Conservation (phyloP, 2,113 vertebrate species). For the Proterorhinus semilunaris region DNA sequence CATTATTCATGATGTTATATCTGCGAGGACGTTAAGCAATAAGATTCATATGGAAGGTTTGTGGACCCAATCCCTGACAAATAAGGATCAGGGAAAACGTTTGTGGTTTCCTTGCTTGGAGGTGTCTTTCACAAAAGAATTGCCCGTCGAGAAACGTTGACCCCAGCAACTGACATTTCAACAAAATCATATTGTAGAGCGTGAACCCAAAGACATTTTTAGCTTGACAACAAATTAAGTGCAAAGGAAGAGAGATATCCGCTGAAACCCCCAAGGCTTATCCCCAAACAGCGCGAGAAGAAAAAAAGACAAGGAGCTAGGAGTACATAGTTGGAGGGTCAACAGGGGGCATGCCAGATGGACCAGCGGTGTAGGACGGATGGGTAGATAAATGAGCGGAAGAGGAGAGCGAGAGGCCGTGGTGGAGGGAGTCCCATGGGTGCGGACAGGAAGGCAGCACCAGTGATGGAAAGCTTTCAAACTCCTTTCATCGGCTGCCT, state of each 20-base stretch:
- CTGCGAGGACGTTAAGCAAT: no score
- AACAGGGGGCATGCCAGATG: slow-evolving; percentile 50
- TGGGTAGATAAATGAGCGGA: slow-evolving; percentile 59
- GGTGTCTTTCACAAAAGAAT: no score
- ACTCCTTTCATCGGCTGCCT: slow-evolving; percentile 73
- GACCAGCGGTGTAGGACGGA: slow-evolving; percentile 50
- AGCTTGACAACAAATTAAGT: slow-evolving; percentile 42
- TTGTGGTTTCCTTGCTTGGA: no score
- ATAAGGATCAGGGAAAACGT: no score
- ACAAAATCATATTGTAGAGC: no score
- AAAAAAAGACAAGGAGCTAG: slow-evolving; percentile 41
- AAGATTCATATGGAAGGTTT: no score
- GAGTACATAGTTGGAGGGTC: slow-evolving; percentile 50
- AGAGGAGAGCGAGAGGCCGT: slow-evolving; percentile 48
- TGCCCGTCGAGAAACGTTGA: no score
- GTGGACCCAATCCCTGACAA: no score
- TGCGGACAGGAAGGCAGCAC: slow-evolving; percentile 64
- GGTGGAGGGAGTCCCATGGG: slow-evolving; percentile 61
- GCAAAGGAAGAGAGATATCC: slow-evolving; percentile 52
- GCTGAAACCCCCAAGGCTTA: slow-evolving; percentile 26
- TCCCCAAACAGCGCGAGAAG: slow-evolving; percentile 33
- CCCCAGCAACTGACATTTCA: no score
- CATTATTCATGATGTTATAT: no score
- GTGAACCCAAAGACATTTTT: slow-evolving; percentile 24
- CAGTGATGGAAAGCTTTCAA: slow-evolving; percentile 71